phyloP scores from a whole-genome alignment of 2,113 vertebrate species.

The Cryptotis parvus region DNA sequence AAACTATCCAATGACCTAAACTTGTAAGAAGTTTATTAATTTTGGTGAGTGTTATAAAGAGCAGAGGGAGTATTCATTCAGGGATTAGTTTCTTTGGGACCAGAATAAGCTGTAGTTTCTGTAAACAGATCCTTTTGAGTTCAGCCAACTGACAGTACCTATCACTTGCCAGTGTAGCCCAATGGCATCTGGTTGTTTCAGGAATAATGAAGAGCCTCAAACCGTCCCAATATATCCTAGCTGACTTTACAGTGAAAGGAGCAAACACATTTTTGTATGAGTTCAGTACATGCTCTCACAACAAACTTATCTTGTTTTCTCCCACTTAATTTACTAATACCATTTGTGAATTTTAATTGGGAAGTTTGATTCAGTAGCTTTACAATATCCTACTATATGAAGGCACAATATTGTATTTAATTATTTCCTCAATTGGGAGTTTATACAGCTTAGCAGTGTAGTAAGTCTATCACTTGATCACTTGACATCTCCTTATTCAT shows the following conservation, averaged over 20 bases:
- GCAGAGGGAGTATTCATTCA: no score
- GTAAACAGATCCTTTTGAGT: not conserved
- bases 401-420: not conserved
- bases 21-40: no score
- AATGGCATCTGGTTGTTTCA: no score
- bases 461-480: no score
- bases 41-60: no score
- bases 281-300: not conserved
- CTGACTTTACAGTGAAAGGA: not conserved
- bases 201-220: no score
- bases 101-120: not conserved
- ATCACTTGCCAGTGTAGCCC: no score
- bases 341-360: not conserved
- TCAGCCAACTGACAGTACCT: no score
- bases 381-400: not conserved
- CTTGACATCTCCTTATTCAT: no score
- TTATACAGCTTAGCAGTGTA: not conserved
- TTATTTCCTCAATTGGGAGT: not conserved
- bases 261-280: not conserved
- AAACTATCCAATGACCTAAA: no score
- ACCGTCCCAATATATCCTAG: no score
- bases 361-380: conserved; percentile 16
- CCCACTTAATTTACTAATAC: not conserved
- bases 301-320: not conserved
- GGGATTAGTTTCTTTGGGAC: not conserved